phyloP scores from a whole-genome alignment of 2,888 invertebrate genomes.

The Cataglyphis albicans region DNA sequence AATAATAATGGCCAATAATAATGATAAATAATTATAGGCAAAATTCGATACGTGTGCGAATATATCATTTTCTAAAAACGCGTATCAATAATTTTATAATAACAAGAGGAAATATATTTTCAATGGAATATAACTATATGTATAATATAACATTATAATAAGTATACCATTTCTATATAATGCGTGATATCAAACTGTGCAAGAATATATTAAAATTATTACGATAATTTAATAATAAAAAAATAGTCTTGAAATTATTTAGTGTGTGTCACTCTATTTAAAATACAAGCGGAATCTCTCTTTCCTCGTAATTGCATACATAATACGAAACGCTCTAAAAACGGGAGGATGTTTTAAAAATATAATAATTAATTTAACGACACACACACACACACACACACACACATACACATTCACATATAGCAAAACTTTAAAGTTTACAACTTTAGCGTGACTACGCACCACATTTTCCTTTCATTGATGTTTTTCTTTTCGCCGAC shows the following conservation, averaged over 20 bases:
- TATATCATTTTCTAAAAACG: not conserved
- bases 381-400: not conserved
- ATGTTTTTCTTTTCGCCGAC: not conserved
- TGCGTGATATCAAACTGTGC: not conserved
- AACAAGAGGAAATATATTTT: not conserved
- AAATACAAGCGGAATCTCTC: not conserved
- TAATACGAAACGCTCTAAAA: constrained; percentile 1
- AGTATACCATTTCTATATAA: not conserved
- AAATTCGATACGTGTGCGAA: not conserved
- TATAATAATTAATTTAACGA: constrained; percentile 19
- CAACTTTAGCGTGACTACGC: constrained; percentile 7
- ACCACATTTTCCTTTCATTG: not conserved
- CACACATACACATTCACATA: not conserved
- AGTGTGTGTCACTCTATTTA: not conserved
- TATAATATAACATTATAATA: not conserved
- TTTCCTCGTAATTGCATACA: not conserved
- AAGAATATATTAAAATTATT: constrained; percentile 21
- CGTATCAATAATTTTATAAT: not conserved
- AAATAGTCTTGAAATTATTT: not conserved
- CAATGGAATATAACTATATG: not conserved
- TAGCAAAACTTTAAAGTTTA: not conserved
- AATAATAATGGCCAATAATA: not conserved
- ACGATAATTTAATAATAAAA: not conserved
- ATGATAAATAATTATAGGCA: not conserved
- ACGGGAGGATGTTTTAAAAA: not conserved